Base-by-base conservation (phyloP, 2,113 vertebrate genomes). In the Antechinus flavipes region DNA sequence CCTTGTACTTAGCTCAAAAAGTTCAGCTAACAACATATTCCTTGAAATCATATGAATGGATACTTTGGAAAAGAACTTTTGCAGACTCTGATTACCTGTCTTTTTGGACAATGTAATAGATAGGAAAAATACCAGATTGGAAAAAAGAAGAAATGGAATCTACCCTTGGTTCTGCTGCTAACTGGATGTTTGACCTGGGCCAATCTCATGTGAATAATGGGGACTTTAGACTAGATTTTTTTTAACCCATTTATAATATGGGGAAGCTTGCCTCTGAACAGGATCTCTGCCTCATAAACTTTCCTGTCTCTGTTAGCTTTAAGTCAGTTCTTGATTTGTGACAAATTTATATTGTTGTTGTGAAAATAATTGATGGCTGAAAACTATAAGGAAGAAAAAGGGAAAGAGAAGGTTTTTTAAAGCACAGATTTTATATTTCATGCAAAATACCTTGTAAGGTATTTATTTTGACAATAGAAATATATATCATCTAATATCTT, bases 291-390 rank as follows among this genome's bases (percentile, higher is more conserved):
- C 0, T 90, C n/a, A 90, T 90, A 90, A 50, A 90, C 35, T 55
- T 89, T 94, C 53, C 50, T 54, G 95, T 89, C 55, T 54, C 5
- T 19, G 49, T 90, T 50, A 96, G 84, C 91, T 24, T 68, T 94
- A 55, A 94, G 30, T 91, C 93, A 95, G 91, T 35, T 49, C 53
- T 94, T 58, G 11, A n/a, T 54, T 11, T 93, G 95, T 94, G 97
- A 95, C 95, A 96, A 46, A 97, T 96, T 96, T 50, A 8, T 92
- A 61, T 55, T 91, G 91, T 96, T 94, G 46, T 55, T 35, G 46
- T 92, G 95, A 95, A 91, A 61, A 95, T 68, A 47, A 0, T 25
- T n/a, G 8, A 93, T 30, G 50, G 35, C 91, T 55, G 50, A 61
- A 56, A 76, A 35, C 91, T 91, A 84, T 93, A 76, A 25, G 54